Base-by-base conservation (phyloP, 2,113 vertebrate genomes). In the Acrocephalus kingi region DNA sequence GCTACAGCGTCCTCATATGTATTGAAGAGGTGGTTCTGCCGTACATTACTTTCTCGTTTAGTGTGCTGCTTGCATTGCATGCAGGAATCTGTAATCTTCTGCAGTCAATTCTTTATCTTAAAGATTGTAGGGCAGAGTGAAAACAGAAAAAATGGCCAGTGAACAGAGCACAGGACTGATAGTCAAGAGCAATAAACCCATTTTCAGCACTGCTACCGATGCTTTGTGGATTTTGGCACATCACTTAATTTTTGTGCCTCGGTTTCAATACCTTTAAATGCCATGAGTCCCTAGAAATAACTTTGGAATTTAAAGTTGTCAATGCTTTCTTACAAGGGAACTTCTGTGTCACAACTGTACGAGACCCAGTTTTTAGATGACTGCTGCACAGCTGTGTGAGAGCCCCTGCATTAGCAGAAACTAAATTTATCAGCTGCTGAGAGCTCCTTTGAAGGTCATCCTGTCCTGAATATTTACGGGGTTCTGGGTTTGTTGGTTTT, bases 361-460 rank as follows among this genome's bases (percentile, higher is more conserved):
- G 31, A 81, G 61, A 41, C 35, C 4, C 43, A 66, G 68, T 54
- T 96, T 90, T 90, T 69, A 23, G 75, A n/a, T 68, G 62, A 37
- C 35, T 74, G 52, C 41, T 55, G 16, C 58, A 37, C 76, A 92
- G 71, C 85, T 84, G 43, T 86, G 15, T 45, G 54, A 87, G 86
- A 90, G 84, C 49, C 61, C 28, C 69, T 87, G 83, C 76, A 33
- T 81, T 81, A 72, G 81, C 92, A 92, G 54, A 79, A 96, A 72
- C 73, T 64, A 78, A 89, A 92, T 86, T 92, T 96, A 68, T 72
- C 52, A 64, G 35, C 66, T 88, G 49, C 62, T 23, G 56, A 67
- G 43, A 30, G 43, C 54, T 83, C 25, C 49, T 84, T 69, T 82
- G 87, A 87, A 95, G 91, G 93, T 96, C 93, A 93, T 72, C 66